Percentiles rank a stretch among this genome's conserved stretches.
phyloP scores from a whole-genome alignment of 2,888 invertebrate species.

The Conomelus anceps region DNA sequence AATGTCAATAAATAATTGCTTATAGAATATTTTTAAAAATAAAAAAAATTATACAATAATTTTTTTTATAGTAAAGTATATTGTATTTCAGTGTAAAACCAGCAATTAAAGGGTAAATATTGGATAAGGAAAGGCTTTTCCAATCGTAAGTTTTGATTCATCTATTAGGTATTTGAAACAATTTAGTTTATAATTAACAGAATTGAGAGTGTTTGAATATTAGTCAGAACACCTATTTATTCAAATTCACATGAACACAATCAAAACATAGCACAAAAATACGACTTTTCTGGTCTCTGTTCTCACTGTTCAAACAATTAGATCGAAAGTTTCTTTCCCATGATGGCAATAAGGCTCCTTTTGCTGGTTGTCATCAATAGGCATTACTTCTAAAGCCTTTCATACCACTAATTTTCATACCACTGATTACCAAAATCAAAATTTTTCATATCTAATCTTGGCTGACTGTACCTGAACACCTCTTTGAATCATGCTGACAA shows the following conservation, averaged over 20 bases:
- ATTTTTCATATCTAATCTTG: conserved; percentile 18
- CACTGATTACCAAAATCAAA: conserved; percentile 12
- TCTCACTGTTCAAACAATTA: too few species aligned
- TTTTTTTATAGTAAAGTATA: neutral
- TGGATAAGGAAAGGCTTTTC: conserved; percentile 10
- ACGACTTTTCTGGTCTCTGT: too few species aligned
- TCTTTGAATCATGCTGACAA: neutral
- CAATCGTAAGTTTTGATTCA: neutral
- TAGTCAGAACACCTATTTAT: neutral
- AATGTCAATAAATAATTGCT: neutral
- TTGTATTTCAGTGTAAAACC: neutral
- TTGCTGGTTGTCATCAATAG: too few species aligned
- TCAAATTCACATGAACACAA: neutral
- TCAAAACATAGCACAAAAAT: neutral
- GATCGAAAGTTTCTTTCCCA: too few species aligned
- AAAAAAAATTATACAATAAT: conserved; percentile 1
- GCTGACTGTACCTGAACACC: conserved; percentile 1
- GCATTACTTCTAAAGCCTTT: too few species aligned
- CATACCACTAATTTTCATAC: neutral
- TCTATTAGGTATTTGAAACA: too few species aligned
- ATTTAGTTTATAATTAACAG: too few species aligned
- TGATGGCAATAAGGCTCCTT: too few species aligned
- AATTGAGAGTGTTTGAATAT: neutral
- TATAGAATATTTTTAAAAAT: neutral
- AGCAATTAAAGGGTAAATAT: conserved; percentile 3